Percentiles rank a stretch among this genome's conserved stretches.
Evolutionary conservation across 2,113 vertebrate genomes (phyloP).

Genomic region (Pelobates fuscus): DNA sequence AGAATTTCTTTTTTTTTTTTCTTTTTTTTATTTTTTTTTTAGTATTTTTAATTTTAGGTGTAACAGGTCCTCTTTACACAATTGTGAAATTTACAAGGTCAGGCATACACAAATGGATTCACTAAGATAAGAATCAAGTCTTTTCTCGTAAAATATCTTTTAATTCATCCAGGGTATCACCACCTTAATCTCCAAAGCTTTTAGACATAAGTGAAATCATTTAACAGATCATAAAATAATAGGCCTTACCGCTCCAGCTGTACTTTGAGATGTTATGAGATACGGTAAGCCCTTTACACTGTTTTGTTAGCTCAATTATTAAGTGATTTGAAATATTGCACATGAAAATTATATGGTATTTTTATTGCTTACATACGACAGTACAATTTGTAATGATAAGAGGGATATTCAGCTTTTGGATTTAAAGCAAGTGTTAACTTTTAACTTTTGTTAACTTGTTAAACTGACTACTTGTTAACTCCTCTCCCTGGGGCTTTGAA

Average conservation of each 20-base stretch:
- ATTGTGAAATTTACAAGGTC: no score
- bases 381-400: no score
- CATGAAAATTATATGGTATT: neutral
- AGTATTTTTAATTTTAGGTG: no score
- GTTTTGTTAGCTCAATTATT: neutral
- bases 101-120: neutral
- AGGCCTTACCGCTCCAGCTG: neutral
- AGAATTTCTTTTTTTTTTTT: no score
- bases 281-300: neutral
- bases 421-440: no score
- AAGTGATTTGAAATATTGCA: neutral
- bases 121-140: neutral
- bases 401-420: no score
- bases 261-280: neutral
- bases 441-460: no score
- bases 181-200: constrained; percentile 1
- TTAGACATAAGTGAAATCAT: constrained; percentile 20
- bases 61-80: no score
- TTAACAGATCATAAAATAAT: constrained; percentile 11
- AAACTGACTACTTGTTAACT: no score
- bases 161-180: constrained; percentile 4
- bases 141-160: constrained; percentile 15
- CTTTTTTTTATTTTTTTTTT: no score
- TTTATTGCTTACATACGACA: neutral
- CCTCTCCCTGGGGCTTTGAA: no score